Conservation (phyloP, 2,797 vertebrate genomes). For the Chelmon rostratus region DNA sequence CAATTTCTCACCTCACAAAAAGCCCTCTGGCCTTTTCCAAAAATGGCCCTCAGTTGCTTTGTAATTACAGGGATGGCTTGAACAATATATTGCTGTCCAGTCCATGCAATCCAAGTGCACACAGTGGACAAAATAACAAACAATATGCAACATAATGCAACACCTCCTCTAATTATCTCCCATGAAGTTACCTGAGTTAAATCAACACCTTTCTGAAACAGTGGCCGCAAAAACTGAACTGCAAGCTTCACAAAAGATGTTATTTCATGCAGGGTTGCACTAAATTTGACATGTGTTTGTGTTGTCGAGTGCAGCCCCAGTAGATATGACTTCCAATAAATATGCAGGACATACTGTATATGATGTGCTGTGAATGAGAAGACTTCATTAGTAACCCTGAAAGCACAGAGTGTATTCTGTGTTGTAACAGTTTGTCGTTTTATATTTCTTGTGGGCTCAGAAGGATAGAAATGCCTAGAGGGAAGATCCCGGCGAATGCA, state of each 20-base stretch:
- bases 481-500: conserved; percentile 46
- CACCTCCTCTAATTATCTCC: conserved; percentile 2
- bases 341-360: conserved; percentile 27
- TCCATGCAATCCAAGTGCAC: conserved; percentile 21
- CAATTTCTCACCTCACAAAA: neutral
- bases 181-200: conserved; percentile 3
- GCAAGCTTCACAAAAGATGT: neutral
- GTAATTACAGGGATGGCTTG: conserved; percentile 26
- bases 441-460: conserved; percentile 47
- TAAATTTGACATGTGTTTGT: conserved; percentile 34
- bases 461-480: conserved; percentile 39
- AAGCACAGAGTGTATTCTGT: conserved; percentile 18
- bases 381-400: conserved; percentile 40
- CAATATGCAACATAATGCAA: conserved; percentile 9
- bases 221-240: neutral
- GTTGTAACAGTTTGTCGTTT: conserved; percentile 49
- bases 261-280: conserved; percentile 3
- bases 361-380: conserved; percentile 19
- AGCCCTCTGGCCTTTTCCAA: conserved; percentile 12
- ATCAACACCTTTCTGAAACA: conserved; percentile 14
- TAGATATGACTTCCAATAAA: conserved; percentile 25
- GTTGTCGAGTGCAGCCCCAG: conserved; percentile 7
- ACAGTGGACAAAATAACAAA: conserved; percentile 32
- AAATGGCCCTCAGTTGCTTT: conserved; percentile 12
- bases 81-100: conserved; percentile 24